Percentiles rank a stretch among this genome's conserved stretches.
phyloP scores from a whole-genome alignment of 2,888 invertebrate species.

The Lasioglossum morio region DNA sequence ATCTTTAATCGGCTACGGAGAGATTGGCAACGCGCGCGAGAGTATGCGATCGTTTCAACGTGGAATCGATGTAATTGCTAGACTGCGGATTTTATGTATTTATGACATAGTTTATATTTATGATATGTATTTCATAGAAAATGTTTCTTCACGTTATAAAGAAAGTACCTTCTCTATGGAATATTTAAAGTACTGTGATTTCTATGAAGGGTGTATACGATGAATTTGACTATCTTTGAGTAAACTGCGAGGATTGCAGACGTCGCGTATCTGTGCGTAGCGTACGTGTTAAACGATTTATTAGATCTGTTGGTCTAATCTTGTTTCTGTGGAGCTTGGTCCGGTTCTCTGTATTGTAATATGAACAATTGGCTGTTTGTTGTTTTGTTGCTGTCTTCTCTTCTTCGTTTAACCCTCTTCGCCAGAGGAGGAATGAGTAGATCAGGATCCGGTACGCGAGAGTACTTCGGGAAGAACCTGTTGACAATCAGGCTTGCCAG shows the following conservation, averaged over 20 bases:
- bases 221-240: background rate
- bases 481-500: slow-evolving; percentile 85
- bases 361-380: slow-evolving; percentile 77
- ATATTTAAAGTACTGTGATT: too few species aligned
- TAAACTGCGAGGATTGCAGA: background rate
- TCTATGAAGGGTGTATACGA: background rate
- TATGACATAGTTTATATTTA: too few species aligned
- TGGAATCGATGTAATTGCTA: background rate
- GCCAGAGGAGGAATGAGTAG: slow-evolving; percentile 87
- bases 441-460: slow-evolving; percentile 85
- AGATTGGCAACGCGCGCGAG: slow-evolving; percentile 2
- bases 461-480: slow-evolving; percentile 77
- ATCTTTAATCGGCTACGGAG: background rate
- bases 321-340: background rate
- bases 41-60: background rate
- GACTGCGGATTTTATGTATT: too few species aligned
- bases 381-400: slow-evolving; percentile 66
- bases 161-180: too few species aligned
- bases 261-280: background rate
- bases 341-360: slow-evolving; percentile 62
- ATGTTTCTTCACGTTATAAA: too few species aligned
- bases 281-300: background rate
- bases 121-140: too few species aligned
- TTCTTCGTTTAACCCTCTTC: slow-evolving; percentile 82
- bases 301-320: background rate